Percentiles rank a stretch among this genome's conserved stretches.
Evolutionary conservation across 1,140 invertebrate species (phyloP).

Genomic region (Zaprionus inermis): DNA sequence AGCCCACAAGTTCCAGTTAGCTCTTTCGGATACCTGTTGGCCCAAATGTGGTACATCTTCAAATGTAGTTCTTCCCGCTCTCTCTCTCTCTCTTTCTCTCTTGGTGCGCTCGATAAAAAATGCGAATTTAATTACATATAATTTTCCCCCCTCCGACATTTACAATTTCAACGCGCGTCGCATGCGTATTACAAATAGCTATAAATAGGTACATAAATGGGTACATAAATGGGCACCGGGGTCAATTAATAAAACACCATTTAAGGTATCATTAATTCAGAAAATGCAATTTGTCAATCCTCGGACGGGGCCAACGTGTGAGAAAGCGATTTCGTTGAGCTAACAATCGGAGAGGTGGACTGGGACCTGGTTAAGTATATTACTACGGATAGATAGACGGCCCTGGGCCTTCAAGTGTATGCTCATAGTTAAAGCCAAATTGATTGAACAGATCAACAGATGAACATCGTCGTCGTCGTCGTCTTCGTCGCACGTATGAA

Average conservation of each 20-base stretch:
- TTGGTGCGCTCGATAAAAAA: slow-evolving; percentile 57
- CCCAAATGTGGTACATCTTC: slow-evolving; percentile 8
- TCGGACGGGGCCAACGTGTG: slow-evolving; percentile 57
- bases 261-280: slow-evolving; percentile 75
- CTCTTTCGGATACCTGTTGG: slow-evolving; percentile 17
- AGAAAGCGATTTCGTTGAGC: slow-evolving; percentile 72
- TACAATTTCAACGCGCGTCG: slow-evolving; percentile 58
- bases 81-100: not conserved
- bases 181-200: slow-evolving; percentile 1
- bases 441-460: slow-evolving; percentile 71
- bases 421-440: slow-evolving; percentile 63
- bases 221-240: slow-evolving; percentile 12
- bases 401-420: slow-evolving; percentile 18
- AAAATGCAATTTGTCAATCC: slow-evolving; percentile 78
- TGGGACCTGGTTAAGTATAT: slow-evolving; percentile 20
- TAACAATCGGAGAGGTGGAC: slow-evolving; percentile 32
- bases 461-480: slow-evolving; percentile 30
- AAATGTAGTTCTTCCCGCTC: slow-evolving; percentile 44
- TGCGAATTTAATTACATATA: slow-evolving; percentile 76
- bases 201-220: slow-evolving; percentile 13
- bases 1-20: slow-evolving; percentile 14
- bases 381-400: slow-evolving; percentile 7
- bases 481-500: slow-evolving; percentile 24
- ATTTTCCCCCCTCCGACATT: slow-evolving; percentile 50
- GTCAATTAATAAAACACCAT: slow-evolving; percentile 79